A percentile compares a stretch with the other conserved stretches of the same genome.
Evolutionary conservation across 2,113 vertebrate species (phyloP).

Genomic region (Melierax canorus): DNA sequence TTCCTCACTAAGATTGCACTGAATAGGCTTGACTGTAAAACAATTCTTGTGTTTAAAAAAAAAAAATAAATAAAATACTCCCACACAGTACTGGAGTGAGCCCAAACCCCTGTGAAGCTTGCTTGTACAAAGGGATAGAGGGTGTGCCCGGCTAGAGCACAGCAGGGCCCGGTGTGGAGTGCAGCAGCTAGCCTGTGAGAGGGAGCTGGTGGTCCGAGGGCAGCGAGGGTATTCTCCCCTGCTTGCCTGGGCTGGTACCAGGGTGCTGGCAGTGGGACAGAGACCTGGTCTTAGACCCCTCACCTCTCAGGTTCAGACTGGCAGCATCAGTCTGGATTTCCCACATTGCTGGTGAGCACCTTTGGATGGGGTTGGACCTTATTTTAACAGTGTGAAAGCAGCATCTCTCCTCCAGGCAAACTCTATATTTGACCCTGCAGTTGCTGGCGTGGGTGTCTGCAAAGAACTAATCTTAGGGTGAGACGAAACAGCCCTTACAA

Average conservation of each 20-base stretch:
- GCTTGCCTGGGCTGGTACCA: not conserved
- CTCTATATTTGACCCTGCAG: fast-evolving
- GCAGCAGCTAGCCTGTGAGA: not conserved
- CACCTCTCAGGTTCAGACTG: fast-evolving
- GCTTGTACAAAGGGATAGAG: conserved; percentile 46
- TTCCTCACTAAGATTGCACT: not conserved
- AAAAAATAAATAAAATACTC: not conserved
- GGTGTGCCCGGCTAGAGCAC: conserved; percentile 23
- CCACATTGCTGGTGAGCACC: fast-evolving
- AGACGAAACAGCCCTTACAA: not conserved
- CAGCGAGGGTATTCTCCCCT: not conserved
- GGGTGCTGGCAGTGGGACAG: not conserved
- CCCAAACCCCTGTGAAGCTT: conserved; percentile 40
- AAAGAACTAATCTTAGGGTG: fast-evolving
- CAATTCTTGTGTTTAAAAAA: not conserved
- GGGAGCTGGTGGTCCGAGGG: not conserved
- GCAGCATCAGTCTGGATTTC: not conserved
- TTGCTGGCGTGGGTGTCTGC: not conserved
- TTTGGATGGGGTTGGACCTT: not conserved
- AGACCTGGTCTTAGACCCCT: not conserved
- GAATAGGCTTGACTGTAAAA: not conserved
- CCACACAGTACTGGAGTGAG: conserved; percentile 44
- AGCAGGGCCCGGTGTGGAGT: not conserved
- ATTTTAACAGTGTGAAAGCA: not conserved
- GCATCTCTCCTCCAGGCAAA: fast-evolving